These are phyloP conservation scores for Andrena praecox DNA, from an alignment of 2,888 invertebrate genomes.

Conservation along the genomic window DNA sequence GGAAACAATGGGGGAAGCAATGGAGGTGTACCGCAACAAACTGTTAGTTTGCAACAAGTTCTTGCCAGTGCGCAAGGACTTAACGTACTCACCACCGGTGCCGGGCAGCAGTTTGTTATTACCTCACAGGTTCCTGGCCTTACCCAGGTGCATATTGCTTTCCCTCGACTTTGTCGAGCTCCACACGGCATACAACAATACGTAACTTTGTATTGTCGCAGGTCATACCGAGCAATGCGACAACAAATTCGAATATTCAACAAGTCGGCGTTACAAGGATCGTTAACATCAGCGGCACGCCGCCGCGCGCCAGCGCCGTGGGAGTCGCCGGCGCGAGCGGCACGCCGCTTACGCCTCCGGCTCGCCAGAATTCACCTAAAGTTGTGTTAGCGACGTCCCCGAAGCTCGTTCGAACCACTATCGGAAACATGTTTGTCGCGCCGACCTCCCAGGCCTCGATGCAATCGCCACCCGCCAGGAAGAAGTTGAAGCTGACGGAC, in stretches of 20 bases:
- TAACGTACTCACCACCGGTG: slow-evolving; percentile 83
- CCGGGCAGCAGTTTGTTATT: slow-evolving; percentile 84
- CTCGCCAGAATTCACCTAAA: slow-evolving; percentile 80
- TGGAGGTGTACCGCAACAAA: slow-evolving; percentile 79
- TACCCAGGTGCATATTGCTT: slow-evolving; percentile 84
- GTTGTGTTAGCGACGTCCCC: slow-evolving; percentile 83
- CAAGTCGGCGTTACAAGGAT: slow-evolving; percentile 86
- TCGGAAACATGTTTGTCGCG: slow-evolving; percentile 83
- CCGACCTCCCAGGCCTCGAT: slow-evolving; percentile 75
- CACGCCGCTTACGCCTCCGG: slow-evolving; percentile 79
- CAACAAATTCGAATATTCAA: slow-evolving; percentile 81
- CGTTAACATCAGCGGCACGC: slow-evolving; percentile 84
- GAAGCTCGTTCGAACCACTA: slow-evolving; percentile 81
- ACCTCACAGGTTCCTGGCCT: slow-evolving; percentile 86
- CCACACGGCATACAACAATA: background rate
- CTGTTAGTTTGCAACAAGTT: slow-evolving; percentile 83
- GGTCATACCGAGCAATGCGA: slow-evolving; percentile 81
- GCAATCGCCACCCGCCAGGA: slow-evolving; percentile 84
- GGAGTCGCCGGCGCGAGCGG: slow-evolving; percentile 78
- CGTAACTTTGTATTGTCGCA: slow-evolving; percentile 52
- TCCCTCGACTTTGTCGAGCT: background rate
- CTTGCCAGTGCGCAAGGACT: slow-evolving; percentile 82
- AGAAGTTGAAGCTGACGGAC: slow-evolving; percentile 84
- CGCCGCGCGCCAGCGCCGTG: slow-evolving; percentile 80
- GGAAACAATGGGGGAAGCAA: slow-evolving; percentile 81